Evolutionary conservation across 1,140 invertebrate species (phyloP), one percentile per base, ranked within the genome.

Genomic region (Halesus radiatus): DNA sequence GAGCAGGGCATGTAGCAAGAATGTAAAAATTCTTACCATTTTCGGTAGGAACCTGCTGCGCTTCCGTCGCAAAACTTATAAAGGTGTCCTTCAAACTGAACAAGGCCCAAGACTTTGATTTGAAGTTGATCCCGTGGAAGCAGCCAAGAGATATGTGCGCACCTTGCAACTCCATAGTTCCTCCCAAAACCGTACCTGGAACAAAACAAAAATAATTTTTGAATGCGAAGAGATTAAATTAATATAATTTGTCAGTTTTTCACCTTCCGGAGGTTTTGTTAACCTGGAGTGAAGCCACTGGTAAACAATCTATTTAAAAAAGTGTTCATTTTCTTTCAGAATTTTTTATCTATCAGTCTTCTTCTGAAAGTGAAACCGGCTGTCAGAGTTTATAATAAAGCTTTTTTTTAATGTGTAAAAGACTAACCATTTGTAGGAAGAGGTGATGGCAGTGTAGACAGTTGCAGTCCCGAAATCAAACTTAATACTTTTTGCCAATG

Each of bases 91-190:
- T 96, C 66, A 99, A 89, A 80, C 96, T 98, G 87, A 99, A 99
- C 32, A 99, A 86, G 1, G 97, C 98, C 98, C 98, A 99, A 2
- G 95, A 97, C 89, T 98, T 99, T 32, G 97, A 90, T 85, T 97
- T 97, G 88, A 99, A 98, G 88, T 98, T 99, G 84, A 98, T 97
- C 5, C 98, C 98, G 88, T 99, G 97, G 90, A 99, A 99, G 88
- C 98, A 99, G 7, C 97, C 98, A 52, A 99, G 90, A 15, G 97
- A 98, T 54, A 99, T 96, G 86, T 98, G 97, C 32, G 94, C 96
- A 22, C 94, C 94, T 83, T 96, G 95, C 16, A 98, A 89, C 85
- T 97, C 96, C 91, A 97, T 95, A n/a, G 95, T 96, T 32, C 98
- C 97, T 18, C 98, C 98, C 0, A 99, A 90, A 15, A 98, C 95